Evolutionary conservation across 2,888 invertebrate genomes (phyloP).

Genomic region (Lampropteryx suffumata): DNA sequence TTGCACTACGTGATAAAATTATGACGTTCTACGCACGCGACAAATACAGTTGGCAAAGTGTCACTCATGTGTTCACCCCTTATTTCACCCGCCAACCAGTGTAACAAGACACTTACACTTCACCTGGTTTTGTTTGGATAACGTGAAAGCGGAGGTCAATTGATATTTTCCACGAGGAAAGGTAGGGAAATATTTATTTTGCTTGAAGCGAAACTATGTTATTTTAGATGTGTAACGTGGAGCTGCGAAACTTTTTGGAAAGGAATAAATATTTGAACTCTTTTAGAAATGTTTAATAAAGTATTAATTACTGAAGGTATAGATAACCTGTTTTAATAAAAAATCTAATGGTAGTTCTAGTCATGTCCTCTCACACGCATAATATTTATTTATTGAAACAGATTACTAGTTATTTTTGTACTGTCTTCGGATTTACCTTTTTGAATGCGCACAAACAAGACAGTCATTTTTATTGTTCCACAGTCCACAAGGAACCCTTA

Average conservation of each 20-base stretch:
- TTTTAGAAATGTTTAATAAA: too few species aligned
- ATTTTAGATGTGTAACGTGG: conserved; percentile 31
- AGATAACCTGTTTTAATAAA: too few species aligned
- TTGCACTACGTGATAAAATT: not conserved
- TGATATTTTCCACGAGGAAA: conserved; percentile 41
- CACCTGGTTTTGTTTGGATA: conserved; percentile 34
- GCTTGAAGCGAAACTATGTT: conserved; percentile 39
- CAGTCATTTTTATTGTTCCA: too few species aligned
- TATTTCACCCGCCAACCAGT: conserved; percentile 26
- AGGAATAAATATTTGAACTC: too few species aligned
- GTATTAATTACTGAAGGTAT: too few species aligned
- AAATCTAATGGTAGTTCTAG: too few species aligned
- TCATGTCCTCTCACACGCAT: too few species aligned
- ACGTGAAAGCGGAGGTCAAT: conserved; percentile 39
- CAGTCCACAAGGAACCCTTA: too few species aligned
- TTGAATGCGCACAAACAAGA: too few species aligned
- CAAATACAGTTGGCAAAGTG: conserved; percentile 2
- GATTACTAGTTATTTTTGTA: too few species aligned
- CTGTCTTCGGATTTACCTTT: too few species aligned
- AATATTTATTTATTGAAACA: too few species aligned
- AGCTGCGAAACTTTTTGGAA: conserved; percentile 22
- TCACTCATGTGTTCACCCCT: conserved; percentile 3
- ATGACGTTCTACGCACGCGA: not conserved
- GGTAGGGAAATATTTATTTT: conserved; percentile 55
- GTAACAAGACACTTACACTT: conserved; percentile 30